These are phyloP conservation scores for Hyles vespertilio DNA, from an alignment of 1,140 invertebrate species.

Conservation along the genomic window DNA sequence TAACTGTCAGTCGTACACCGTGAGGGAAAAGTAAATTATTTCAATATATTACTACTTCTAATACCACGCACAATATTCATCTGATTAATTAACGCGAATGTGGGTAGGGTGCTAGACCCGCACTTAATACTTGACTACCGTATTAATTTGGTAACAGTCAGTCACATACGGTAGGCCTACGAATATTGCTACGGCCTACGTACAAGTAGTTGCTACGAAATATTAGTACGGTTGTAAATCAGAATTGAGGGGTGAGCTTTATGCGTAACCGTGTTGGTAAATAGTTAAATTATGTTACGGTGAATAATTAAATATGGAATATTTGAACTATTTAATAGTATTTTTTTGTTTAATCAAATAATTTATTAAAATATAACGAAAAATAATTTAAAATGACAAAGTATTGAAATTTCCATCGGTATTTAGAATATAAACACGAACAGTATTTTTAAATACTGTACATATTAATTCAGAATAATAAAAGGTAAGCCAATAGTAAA, in stretches of 20 bases:
- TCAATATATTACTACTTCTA: slow-evolving; percentile 23
- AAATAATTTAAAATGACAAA: too few species aligned
- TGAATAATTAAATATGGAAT: too few species aligned
- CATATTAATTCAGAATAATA: neutral
- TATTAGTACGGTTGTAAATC: neutral
- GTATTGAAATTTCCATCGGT: too few species aligned
- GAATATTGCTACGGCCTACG: slow-evolving; percentile 12
- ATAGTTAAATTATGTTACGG: too few species aligned
- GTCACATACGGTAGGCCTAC: slow-evolving; percentile 10
- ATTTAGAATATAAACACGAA: too few species aligned
- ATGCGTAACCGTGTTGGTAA: neutral
- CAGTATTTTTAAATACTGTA: neutral
- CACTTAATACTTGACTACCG: neutral
- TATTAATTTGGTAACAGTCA: slow-evolving; percentile 30
- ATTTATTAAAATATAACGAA: too few species aligned
- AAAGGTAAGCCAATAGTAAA: too few species aligned
- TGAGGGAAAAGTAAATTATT: slow-evolving; percentile 28
- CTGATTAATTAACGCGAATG: slow-evolving; percentile 20
- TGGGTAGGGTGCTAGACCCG: neutral
- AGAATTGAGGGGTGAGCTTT: neutral
- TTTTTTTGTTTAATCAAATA: too few species aligned
- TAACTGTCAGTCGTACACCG: slow-evolving; percentile 43
- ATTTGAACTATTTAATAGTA: too few species aligned
- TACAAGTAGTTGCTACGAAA: slow-evolving; percentile 10
- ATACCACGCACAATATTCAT: slow-evolving; percentile 15